Percentiles rank a stretch among this genome's conserved stretches.
Evolutionary conservation across 1,140 invertebrate genomes (phyloP).

Genomic region (Phymorhynchus buccinoides): DNA sequence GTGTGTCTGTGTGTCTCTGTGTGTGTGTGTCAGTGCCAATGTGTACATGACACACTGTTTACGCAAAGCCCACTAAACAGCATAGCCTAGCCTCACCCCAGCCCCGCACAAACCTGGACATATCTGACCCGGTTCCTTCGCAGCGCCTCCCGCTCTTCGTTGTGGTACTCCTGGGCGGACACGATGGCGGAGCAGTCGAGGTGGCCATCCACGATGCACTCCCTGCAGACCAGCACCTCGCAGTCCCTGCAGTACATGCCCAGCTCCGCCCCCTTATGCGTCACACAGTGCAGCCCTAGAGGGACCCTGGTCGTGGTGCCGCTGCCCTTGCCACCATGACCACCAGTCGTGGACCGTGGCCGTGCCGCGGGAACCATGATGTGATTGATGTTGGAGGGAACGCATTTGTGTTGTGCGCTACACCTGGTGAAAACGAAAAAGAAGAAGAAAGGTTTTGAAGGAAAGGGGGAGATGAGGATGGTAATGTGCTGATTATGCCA

Average conservation of each 20-base stretch:
- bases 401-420: constrained; percentile 10
- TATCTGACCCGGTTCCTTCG: background rate
- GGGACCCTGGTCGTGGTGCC: too few species aligned
- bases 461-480: too few species aligned
- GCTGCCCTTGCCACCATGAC: background rate
- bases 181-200: background rate
- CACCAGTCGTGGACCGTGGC: background rate
- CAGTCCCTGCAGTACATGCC: constrained; percentile 32
- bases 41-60: too few species aligned
- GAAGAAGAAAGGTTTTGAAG: too few species aligned
- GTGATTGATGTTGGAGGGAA: background rate
- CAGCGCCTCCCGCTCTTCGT: constrained; percentile 5
- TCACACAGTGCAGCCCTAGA: background rate
- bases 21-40: too few species aligned
- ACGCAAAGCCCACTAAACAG: background rate
- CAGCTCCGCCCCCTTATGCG: background rate
- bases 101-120: background rate
- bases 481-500: too few species aligned
- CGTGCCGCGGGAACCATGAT: constrained; percentile 19
- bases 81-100: too few species aligned
- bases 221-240: constrained; percentile 10
- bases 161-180: background rate
- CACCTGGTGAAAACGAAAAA: too few species aligned
- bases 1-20: too few species aligned
- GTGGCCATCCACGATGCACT: background rate